Base-by-base conservation (phyloP, 2,797 vertebrate species). In the Macrochelys suwanniensis region DNA sequence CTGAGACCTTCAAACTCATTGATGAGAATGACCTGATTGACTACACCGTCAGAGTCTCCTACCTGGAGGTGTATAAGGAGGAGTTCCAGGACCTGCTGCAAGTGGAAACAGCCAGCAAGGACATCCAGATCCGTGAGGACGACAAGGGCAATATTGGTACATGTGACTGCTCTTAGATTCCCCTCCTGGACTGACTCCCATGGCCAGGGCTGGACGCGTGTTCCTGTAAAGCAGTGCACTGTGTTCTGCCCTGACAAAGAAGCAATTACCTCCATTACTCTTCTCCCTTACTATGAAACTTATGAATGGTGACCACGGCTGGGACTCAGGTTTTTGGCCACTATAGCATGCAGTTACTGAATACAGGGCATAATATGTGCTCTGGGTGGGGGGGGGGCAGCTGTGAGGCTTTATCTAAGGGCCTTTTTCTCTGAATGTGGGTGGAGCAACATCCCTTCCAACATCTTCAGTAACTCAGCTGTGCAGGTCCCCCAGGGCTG, bases 1-100 rank as follows among this genome's bases (percentile, higher is more conserved):
- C 99, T 0, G 99, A 99, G 97, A 97, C 99, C 93, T 99, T 99
- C 97, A 99, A 99, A 98, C 98, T 99, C 53, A 99, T 99, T 0
- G 99, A 99, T 77, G 99, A 99, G 98, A 99, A 99, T 5, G 99
- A 99, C 97, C 98, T 99, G 78, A 97, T 98, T 0, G 99, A 99
- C 97, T 99, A 99, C 89, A 99, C 99, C 0, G 98, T 99, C 86
- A 98, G 99, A 16, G 99, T 99, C 80, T 99, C 99, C 84, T 99
- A 99, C 97, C 97, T 99, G 95, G 99, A 99, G 91, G 99, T 99
- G 91, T 99, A 99, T 97, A 99, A 99, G 97, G 99, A 99, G 97
- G 99, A 99, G 92, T 99, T 99, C 95, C 98, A 99, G 89, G 99
- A 99, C 97, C 97, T 99, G 96, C 97, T 99, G 89, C 99, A 99